Percentiles rank a stretch among this genome's conserved stretches.
These are phyloP conservation scores for Chlorodrepanis virens DNA, from an alignment of 2,113 vertebrate genomes.

Conservation along the genomic window DNA sequence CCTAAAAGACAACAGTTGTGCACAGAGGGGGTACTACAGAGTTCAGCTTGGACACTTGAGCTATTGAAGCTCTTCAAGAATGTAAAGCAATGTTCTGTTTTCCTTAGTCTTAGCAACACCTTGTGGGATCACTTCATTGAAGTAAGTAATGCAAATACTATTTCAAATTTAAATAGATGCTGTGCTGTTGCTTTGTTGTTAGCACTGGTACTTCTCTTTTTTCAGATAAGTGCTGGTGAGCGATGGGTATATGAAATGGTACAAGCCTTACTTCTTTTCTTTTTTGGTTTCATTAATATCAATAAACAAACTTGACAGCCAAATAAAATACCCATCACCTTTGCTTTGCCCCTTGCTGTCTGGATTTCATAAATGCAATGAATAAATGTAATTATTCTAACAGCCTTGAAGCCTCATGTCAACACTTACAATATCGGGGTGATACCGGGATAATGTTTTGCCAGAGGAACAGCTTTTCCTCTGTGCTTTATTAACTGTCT, in stretches of 20 bases:
- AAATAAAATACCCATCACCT: background rate
- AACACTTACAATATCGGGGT: background rate
- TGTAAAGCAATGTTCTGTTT: background rate
- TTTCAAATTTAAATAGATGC: background rate
- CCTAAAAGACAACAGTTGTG: background rate
- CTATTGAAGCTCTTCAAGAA: background rate
- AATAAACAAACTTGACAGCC: background rate
- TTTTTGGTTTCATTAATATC: background rate
- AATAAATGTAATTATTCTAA: background rate
- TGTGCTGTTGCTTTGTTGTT: background rate
- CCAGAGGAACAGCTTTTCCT: background rate
- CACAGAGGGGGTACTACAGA: background rate
- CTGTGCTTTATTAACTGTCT: background rate
- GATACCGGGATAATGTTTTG: background rate
- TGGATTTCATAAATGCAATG: background rate
- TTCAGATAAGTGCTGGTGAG: background rate
- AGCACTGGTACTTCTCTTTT: background rate
- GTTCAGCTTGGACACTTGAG: background rate
- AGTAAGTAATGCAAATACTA: background rate
- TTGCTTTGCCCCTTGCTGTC: background rate
- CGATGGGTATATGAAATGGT: background rate
- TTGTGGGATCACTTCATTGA: background rate
- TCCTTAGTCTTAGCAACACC: background rate
- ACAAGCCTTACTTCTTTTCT: background rate
- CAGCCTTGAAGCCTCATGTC: background rate